phyloP scores from a whole-genome alignment of 1,140 invertebrate species.

The Yoshiicerus persimilis region DNA sequence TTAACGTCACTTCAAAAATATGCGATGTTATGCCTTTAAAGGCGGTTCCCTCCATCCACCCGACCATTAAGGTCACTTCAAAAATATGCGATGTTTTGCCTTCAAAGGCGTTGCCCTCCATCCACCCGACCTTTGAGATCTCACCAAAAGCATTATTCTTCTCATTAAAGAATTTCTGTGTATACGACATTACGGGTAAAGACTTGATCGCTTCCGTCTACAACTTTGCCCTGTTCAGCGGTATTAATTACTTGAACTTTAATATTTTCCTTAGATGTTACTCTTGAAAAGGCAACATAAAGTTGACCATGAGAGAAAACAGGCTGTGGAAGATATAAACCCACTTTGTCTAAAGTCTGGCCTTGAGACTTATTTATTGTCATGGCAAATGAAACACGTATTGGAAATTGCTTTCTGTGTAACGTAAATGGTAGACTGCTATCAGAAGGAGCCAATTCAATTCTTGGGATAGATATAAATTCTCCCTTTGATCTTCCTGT shows the following conservation, averaged over 20 bases:
- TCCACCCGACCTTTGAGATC: no score
- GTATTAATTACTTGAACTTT: slow-evolving; percentile 33
- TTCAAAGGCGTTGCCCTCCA: no score
- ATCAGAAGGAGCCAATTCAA: slow-evolving; percentile 7
- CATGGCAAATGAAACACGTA: slow-evolving; percentile 54
- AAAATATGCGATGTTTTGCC: no score
- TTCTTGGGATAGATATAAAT: slow-evolving; percentile 30
- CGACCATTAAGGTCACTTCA: no score
- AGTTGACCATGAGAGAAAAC: slow-evolving; percentile 32
- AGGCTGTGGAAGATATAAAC: background rate
- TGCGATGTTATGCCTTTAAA: no score
- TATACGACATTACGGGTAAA: no score
- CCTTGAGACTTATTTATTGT: slow-evolving; percentile 55
- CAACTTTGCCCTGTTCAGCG: no score
- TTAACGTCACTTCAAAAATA: no score
- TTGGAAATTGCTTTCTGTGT: slow-evolving; percentile 54
- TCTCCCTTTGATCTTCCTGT: background rate
- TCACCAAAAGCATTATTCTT: no score
- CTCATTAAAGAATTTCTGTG: no score
- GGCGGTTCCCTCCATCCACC: no score
- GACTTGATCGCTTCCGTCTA: no score
- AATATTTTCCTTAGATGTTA: background rate
- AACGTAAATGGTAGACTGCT: slow-evolving; percentile 34
- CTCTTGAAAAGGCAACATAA: slow-evolving; percentile 30
- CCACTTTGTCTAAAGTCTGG: background rate